These are phyloP conservation scores for Rhadinocentrus ornatus DNA, from an alignment of 2,797 vertebrate species.

Conservation along the genomic window DNA sequence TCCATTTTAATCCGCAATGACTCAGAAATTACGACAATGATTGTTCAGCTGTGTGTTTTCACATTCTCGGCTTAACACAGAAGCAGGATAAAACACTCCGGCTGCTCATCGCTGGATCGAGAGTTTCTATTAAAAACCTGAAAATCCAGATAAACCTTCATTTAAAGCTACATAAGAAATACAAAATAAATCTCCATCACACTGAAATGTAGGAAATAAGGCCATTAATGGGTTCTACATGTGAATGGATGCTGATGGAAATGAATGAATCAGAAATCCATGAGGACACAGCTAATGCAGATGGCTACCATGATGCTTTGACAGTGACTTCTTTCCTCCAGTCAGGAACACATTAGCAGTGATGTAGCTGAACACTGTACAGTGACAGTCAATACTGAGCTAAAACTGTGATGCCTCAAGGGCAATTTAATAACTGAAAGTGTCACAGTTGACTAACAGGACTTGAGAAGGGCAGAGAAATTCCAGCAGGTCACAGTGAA, in stretches of 20 bases:
- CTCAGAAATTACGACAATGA: too few relatives aligned
- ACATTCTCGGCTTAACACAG: too few relatives aligned
- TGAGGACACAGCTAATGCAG: slow-evolving; percentile 38
- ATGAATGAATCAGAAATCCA: slow-evolving; percentile 49
- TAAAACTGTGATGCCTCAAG: slow-evolving; percentile 20
- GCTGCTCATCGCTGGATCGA: too few relatives aligned
- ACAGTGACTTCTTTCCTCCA: slow-evolving; percentile 44
- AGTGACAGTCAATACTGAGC: slow-evolving; percentile 47
- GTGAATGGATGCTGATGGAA: slow-evolving; percentile 48
- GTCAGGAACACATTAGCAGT: slow-evolving; percentile 36
- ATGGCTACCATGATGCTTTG: slow-evolving; percentile 18
- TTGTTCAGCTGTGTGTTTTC: too few relatives aligned
- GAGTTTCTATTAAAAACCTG: too few relatives aligned
- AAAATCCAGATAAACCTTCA: too few relatives aligned
- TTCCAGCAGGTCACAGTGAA: not conserved
- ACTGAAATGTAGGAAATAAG: slow-evolving; percentile 24
- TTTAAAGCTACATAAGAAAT: not conserved
- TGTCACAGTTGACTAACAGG: slow-evolving; percentile 45
- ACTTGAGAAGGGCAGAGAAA: slow-evolving; percentile 15
- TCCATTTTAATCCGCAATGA: too few relatives aligned
- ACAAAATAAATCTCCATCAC: not conserved
- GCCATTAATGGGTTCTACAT: slow-evolving; percentile 57
- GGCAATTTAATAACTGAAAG: slow-evolving; percentile 49
- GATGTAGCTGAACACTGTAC: slow-evolving; percentile 41
- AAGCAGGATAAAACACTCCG: too few relatives aligned